Conservation (phyloP, 2,888 invertebrate species). For the Stramonita haemastoma region DNA sequence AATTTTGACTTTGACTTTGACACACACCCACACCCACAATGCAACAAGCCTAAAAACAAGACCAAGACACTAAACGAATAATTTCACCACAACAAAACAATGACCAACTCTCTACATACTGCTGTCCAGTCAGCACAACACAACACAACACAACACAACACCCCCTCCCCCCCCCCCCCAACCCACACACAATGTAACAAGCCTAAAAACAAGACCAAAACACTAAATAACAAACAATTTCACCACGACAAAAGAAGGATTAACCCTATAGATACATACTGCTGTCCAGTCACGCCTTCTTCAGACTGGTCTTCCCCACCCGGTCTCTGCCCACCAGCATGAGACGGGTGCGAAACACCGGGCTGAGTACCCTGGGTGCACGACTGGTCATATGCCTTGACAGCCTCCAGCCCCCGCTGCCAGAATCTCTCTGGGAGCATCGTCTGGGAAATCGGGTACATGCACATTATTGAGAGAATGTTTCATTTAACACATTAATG, state of each 20-base stretch:
- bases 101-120: slow-evolving; percentile 56
- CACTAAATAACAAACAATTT: background rate
- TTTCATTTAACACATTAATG: too few species aligned
- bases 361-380: slow-evolving; percentile 74
- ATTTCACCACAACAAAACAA: background rate
- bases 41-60: background rate
- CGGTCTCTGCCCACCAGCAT: slow-evolving; percentile 76
- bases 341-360: slow-evolving; percentile 74
- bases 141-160: too few species aligned
- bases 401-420: slow-evolving; percentile 76
- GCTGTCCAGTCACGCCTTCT: slow-evolving; percentile 72
- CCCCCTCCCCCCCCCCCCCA: too few species aligned
- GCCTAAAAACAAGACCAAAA: background rate
- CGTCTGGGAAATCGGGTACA: slow-evolving; percentile 58
- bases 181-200: background rate
- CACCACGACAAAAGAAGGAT: background rate
- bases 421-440: slow-evolving; percentile 76
- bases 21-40: background rate
- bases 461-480: too few species aligned
- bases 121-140: slow-evolving; percentile 73
- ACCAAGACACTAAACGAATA: background rate
- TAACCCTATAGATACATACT: slow-evolving; percentile 60
- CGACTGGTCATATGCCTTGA: slow-evolving; percentile 75
- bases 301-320: slow-evolving; percentile 76
- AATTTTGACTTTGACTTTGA: too few species aligned